Percentiles rank a stretch among this genome's conserved stretches.
Conservation (phyloP, 92 coral and sea anemone species). For the Heteractis magnifica region DNA sequence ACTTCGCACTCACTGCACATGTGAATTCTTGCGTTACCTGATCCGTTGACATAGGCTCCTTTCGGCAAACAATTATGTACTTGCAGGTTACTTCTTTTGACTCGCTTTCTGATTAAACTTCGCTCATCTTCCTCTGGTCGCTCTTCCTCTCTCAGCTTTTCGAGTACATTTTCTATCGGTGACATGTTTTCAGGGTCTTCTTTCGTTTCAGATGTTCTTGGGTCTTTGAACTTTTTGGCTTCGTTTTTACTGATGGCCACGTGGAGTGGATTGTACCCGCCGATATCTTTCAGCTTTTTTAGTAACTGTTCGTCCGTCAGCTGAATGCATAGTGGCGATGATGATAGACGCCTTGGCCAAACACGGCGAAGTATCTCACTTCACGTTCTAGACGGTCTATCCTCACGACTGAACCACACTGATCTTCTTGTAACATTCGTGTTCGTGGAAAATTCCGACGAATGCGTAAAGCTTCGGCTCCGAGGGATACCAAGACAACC, state of each 20-base stretch:
- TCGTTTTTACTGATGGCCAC: slow-evolving; percentile 19
- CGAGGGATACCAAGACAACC: neutral
- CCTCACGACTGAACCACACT: slow-evolving; percentile 4
- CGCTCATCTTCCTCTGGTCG: neutral
- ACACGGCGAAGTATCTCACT: neutral
- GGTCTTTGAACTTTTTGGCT: slow-evolving; percentile 45
- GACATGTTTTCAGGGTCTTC: neutral
- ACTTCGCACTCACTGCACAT: slow-evolving; percentile 59
- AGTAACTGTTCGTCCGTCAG: slow-evolving; percentile 17
- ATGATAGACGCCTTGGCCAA: neutral
- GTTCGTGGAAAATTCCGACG: neutral
- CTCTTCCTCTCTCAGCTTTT: neutral
- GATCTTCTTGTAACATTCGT: slow-evolving; percentile 5
- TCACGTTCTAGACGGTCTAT: neutral
- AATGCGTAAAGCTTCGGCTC: neutral
- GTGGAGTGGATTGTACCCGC: slow-evolving; percentile 37
- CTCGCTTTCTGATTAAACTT: neutral
- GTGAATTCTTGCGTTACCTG: neutral
- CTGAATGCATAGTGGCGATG: slow-evolving; percentile 2
- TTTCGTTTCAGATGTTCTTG: neutral
- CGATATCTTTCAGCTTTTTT: slow-evolving; percentile 24
- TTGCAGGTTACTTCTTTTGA: neutral
- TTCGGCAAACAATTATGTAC: neutral
- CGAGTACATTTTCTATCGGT: neutral
- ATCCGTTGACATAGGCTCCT: neutral